A percentile compares a stretch with the other conserved stretches of the same genome.
phyloP scores from a whole-genome alignment of 2,113 vertebrate species.

The Tiliqua scincoides region DNA sequence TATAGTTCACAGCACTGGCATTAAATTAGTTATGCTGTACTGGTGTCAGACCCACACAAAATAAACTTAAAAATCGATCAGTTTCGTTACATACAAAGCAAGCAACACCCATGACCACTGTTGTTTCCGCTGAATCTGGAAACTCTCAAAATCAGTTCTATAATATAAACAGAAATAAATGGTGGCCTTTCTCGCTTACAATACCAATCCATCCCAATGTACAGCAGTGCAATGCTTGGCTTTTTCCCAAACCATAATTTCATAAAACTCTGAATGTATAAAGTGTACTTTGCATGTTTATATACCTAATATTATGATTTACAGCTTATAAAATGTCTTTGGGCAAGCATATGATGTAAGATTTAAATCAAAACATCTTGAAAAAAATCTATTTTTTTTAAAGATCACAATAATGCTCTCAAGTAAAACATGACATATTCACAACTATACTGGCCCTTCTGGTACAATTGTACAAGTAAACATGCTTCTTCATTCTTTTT shows the following conservation, averaged over 20 bases:
- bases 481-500: constrained; percentile 46
- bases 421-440: constrained; percentile 32
- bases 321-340: neutral
- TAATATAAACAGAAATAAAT: constrained; percentile 64
- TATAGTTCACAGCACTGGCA: constrained; percentile 95
- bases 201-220: constrained; percentile 55
- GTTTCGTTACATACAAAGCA: constrained; percentile 80
- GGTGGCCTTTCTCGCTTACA: constrained; percentile 59
- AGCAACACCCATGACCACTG: constrained; percentile 68
- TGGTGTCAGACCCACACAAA: constrained; percentile 79
- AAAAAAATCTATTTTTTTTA: neutral
- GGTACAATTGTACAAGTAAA: constrained; percentile 52
- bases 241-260: constrained; percentile 37
- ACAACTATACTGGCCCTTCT: constrained; percentile 40
- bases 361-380: constrained; percentile 28
- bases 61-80: constrained; percentile 83
- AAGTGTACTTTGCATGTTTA: constrained; percentile 19
- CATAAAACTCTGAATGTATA: constrained; percentile 40
- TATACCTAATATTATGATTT: neutral
- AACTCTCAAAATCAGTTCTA: constrained; percentile 63
- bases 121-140: constrained; percentile 57
- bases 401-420: constrained; percentile 35
- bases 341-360: constrained; percentile 36
- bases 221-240: constrained; percentile 34
- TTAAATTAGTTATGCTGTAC: constrained; percentile 90